Base-by-base conservation (phyloP, 2,888 invertebrate genomes). In the Trilocha varians region DNA sequence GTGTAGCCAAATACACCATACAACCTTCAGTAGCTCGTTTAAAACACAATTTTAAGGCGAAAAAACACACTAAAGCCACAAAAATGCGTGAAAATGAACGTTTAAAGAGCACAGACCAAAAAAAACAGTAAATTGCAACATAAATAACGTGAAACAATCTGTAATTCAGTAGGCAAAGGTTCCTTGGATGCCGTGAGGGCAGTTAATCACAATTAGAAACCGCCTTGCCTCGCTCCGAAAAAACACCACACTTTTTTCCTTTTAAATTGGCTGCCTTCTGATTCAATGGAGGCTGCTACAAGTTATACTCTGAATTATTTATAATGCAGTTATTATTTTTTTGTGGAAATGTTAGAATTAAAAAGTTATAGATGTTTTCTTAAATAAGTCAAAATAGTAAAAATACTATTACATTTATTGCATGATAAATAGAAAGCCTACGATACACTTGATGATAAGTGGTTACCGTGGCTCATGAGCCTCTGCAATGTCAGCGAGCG, bases 91-190 rank as follows among this genome's bases (percentile, higher is more conserved):
- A 47, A 53, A 53, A 45, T 46, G n/a, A n/a, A n/a, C n/a, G n/a
- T n/a, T n/a, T n/a, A n/a, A 49, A 57, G 59, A 57, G 50, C 49
- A 45, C 45, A 47, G 43, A 59, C 57, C 59, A 59, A 62, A 59
- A 59, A 66, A 67, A 55, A 56, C 55, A 59, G 65, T 67, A 70
- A 75, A 76, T 76, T 73, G 70, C 66, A 61, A 66, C 67, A 74
- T 76, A 76, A 76, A 76, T 76, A 61, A 72, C 65, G 50, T 55
- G 64, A 70, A 66, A 70, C 68, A 74, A 71, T 71, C 70, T 67
- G 71, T 75, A 72, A 72, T 72, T 70, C 69, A 62, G 60, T 46
- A 52, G 51, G 42, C 42, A 34, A 25, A 25, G 25, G 42, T 42
- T 42, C 16, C 34, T 34, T 38, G 38, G 38, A 38, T 38, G 38